A percentile compares a stretch with the other conserved stretches of the same genome.
Evolutionary conservation across 2,797 vertebrate genomes (phyloP).

Genomic region (Chromobotia macracanthus): DNA sequence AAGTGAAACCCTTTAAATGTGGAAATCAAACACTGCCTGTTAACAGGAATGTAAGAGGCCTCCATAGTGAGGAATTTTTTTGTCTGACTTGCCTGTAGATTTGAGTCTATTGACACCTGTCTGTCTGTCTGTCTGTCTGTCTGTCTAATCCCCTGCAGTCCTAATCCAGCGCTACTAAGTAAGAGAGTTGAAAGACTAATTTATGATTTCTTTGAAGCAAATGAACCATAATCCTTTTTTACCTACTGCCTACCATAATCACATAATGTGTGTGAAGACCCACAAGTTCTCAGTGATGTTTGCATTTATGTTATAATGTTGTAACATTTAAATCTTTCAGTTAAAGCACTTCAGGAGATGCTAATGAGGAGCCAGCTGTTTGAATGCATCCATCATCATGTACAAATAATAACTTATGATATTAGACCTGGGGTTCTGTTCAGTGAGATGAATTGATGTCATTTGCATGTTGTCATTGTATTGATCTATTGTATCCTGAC

Average conservation of each 20-base stretch:
- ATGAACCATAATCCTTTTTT: conserved; percentile 26
- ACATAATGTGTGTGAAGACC: conserved; percentile 16
- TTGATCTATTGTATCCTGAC: too few relatives aligned
- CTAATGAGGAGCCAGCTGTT: too few relatives aligned
- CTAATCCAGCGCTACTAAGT: not conserved
- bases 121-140: too few relatives aligned
- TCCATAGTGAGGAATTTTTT: not conserved
- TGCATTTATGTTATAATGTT: too few relatives aligned
- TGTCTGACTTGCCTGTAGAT: conserved; percentile 15
- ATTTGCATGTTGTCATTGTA: too few relatives aligned
- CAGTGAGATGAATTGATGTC: too few relatives aligned
- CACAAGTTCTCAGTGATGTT: conserved; percentile 10
- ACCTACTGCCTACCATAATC: not conserved
- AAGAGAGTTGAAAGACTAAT: conserved; percentile 20
- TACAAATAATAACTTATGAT: too few relatives aligned
- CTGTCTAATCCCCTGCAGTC: not conserved
- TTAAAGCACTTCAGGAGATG: too few relatives aligned
- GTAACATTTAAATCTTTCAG: too few relatives aligned
- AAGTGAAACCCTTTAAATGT: conserved; percentile 58
- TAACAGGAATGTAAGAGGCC: conserved; percentile 66
- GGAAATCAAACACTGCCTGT: conserved; percentile 60
- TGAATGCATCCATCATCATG: too few relatives aligned
- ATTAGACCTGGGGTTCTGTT: too few relatives aligned
- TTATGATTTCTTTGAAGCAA: conserved; percentile 43
- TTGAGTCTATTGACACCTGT: too few relatives aligned